phyloP scores from a whole-genome alignment of 2,888 invertebrate genomes.

The Acanthosepion esculentum region DNA sequence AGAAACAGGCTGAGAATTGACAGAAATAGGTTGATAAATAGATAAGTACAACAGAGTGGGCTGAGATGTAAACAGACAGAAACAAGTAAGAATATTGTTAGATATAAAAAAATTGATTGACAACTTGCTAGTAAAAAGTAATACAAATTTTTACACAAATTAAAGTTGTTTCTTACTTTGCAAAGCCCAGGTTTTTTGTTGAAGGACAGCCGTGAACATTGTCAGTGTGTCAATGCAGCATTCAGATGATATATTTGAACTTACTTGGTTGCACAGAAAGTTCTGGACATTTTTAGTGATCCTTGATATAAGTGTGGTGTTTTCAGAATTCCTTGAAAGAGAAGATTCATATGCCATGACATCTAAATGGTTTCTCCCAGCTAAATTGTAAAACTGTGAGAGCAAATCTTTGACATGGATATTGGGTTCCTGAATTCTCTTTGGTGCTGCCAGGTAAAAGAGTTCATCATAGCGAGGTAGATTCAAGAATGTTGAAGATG shows the following conservation, averaged over 20 bases:
- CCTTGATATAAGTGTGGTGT: not conserved
- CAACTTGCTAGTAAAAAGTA: too few species aligned
- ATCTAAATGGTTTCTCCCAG: not conserved
- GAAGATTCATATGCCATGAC: not conserved
- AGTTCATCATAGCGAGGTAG: not conserved
- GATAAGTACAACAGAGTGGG: too few species aligned
- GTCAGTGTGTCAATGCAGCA: not conserved
- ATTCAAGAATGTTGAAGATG: not conserved
- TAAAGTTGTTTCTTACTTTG: not conserved
- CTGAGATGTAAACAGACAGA: too few species aligned
- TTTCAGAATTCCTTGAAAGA: not conserved
- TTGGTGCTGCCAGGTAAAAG: not conserved
- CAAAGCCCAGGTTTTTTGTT: not conserved
- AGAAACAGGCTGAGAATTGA: too few species aligned
- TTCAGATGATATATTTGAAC: not conserved
- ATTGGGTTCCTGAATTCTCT: not conserved
- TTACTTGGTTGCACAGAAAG: not conserved
- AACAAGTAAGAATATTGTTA: not conserved
- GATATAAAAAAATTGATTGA: not conserved
- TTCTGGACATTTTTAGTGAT: not conserved
- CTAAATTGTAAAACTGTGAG: not conserved
- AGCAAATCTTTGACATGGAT: not conserved
- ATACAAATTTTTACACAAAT: not conserved
- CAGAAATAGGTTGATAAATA: too few species aligned
- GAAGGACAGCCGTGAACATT: not conserved